These are phyloP conservation scores for Cyphomyrmex costatus DNA, from an alignment of 1,140 invertebrate species.

Conservation along the genomic window DNA sequence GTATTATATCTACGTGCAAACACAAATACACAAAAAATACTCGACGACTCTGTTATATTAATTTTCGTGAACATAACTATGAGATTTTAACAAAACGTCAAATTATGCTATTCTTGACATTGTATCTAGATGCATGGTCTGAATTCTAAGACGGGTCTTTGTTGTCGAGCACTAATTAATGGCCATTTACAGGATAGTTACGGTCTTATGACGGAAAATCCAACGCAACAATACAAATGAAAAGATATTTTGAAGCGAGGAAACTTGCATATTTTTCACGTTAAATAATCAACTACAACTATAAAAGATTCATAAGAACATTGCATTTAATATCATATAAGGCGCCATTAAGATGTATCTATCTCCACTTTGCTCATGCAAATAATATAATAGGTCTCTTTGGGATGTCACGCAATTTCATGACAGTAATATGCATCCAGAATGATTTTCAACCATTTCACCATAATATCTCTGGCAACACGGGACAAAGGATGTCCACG, in stretches of 20 bases:
- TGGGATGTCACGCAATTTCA: background rate
- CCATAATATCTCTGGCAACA: slow-evolving; percentile 12
- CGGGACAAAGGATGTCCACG: slow-evolving; percentile 52
- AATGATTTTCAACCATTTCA: slow-evolving; percentile 47
- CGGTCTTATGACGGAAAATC: background rate
- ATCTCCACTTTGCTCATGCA: background rate
- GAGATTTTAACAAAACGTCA: slow-evolving; percentile 21
- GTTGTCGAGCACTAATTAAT: slow-evolving; percentile 16
- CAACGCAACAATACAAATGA: background rate
- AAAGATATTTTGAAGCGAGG: background rate
- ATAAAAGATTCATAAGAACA: background rate
- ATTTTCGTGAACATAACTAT: background rate
- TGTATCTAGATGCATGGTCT: background rate
- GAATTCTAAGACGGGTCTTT: slow-evolving; percentile 19
- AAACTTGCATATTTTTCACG: background rate
- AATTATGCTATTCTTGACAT: slow-evolving; percentile 9
- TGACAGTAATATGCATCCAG: background rate
- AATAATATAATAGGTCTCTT: slow-evolving; percentile 37
- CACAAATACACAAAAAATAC: background rate
- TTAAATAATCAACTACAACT: slow-evolving; percentile 19
- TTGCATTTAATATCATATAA: slow-evolving; percentile 5
- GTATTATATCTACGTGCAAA: background rate
- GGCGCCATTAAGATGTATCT: background rate
- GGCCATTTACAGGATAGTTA: background rate
- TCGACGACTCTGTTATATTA: background rate